Evolutionary conservation across 2,888 invertebrate species (phyloP), one percentile per base, ranked within the genome.

Genomic region (Cryptocephalus primarius): DNA sequence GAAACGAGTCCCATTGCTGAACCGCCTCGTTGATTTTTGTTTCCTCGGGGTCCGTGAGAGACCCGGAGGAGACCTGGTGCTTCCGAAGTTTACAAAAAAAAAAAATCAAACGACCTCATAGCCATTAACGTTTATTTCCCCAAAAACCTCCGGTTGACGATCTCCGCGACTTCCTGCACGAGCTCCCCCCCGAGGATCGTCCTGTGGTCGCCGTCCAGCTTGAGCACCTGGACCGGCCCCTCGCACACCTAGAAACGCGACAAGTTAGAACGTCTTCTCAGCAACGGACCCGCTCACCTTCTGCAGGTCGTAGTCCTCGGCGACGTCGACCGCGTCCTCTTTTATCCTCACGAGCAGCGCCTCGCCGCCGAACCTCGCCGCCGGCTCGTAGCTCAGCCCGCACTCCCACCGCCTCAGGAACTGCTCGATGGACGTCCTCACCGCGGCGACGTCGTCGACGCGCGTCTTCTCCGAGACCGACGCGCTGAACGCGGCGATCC

Each of bases 291-390:
- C 22, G 22, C 22, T 22, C 6, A 55, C 57, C 51, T 51, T 47
- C 13, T 55, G 49, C 31, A 55, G 39, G 9, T 49, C 51, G 36
- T 55, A 57, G 42, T 55, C 48, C 9, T 50, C 51, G 2, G 53
- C 42, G 8, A 46, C 32, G 11, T 49, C 34, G n/a, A 39, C 43
- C 1, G 46, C 41, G 36, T 50, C 49, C 1, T 50, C 42, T 8
- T 44, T 36, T 11, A 50, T 43, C 38, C 55, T 47, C 9, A 57
- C 44, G 31, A 57, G 40, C 31, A 45, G 36, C 32, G 51, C 40
- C 45, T 45, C 47, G 34, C 54, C 57, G 9, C 22, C 42, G 22
- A 54, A 49, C 3, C 12, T 39, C 8, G 36, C 34, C 2, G 43
- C 12, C 11, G 54, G 53, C 41, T 53, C 39, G 40, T 57, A 57